Evolutionary conservation across 2,888 invertebrate genomes (phyloP), one percentile per base, ranked within the genome.

Genomic region (Drosophila atroscutellata): DNA sequence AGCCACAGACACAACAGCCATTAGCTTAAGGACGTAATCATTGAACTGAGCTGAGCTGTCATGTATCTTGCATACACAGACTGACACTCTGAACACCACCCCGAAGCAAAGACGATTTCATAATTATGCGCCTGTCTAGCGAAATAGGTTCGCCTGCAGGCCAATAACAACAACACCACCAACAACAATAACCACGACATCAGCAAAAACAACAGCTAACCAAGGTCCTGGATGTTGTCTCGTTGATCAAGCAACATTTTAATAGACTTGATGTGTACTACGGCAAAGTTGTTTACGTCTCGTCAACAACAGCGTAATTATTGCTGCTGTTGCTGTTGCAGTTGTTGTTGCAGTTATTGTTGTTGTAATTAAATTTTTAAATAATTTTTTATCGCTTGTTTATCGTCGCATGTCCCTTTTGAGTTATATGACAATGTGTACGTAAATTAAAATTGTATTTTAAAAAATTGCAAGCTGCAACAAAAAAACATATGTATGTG

Each of bases 301-400:
- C 83, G 83, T 85, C 83, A 87, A 87, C 88, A 65, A 63, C 62
- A 78, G 58, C 75, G 66, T 69, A 66, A 79, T 57, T 54, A 50
- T 50, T 55, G 36, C 45, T 58, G 45, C 37, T 55, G 50, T 51
- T 50, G 49, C 11, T 50, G 64, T 45, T 55, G 58, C 18, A 62
- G 28, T 56, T 39, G 70, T 62, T 65, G 54, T 20, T 72, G 77
- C 81, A 81, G 20, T 13, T 20, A 1, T 2, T 6, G 82, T 81
- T 81, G 81, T 73, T 83, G 83, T 89, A 83, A 90, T 89, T 86
- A 85, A 90, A 83, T 90, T 89, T 90, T 76, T 74, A 87, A 87
- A 86, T 84, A 80, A 85, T 84, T 85, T 86, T 86, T 78, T 86
- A 85, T 85, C 77, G 84, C 77, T 85, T 85, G 83, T 85, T 81